phyloP scores from a whole-genome alignment of 2,797 vertebrate genomes.

The Bufotes viridis region DNA sequence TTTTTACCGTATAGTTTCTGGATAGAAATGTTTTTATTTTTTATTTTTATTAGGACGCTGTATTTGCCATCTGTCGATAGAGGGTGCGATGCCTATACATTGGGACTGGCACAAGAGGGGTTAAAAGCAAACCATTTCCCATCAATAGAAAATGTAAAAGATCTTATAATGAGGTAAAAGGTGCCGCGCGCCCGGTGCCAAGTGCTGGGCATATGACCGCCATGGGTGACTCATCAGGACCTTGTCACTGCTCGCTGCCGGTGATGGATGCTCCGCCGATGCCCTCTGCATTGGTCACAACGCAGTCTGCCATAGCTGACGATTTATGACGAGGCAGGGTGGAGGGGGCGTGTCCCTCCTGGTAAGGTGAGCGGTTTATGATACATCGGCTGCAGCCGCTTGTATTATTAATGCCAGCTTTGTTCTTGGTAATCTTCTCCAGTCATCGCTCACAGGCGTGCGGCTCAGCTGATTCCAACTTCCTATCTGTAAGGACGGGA shows the following conservation, averaged over 20 bases:
- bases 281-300: neutral
- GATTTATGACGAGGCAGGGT: neutral
- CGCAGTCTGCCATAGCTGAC: neutral
- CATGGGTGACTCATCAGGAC: conserved; percentile 25
- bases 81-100: too few species aligned
- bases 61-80: too few species aligned
- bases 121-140: neutral
- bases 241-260: conserved; percentile 3
- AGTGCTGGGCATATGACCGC: neutral
- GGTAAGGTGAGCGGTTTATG: neutral
- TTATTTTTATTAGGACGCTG: too few species aligned
- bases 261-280: conserved; percentile 1
- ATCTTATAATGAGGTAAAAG: neutral
- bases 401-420: conserved; percentile 38
- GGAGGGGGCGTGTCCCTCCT: neutral
- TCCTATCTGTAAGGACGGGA: neutral
- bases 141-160: neutral
- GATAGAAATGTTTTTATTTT: too few species aligned
- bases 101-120: neutral
- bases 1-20: too few species aligned
- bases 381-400: neutral
- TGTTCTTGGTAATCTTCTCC: conserved; percentile 37
- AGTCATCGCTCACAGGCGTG: neutral
- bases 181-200: neutral
- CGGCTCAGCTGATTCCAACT: neutral